Base-by-base conservation (phyloP, 2,797 vertebrate genomes). In the Miichthys miiuy region DNA sequence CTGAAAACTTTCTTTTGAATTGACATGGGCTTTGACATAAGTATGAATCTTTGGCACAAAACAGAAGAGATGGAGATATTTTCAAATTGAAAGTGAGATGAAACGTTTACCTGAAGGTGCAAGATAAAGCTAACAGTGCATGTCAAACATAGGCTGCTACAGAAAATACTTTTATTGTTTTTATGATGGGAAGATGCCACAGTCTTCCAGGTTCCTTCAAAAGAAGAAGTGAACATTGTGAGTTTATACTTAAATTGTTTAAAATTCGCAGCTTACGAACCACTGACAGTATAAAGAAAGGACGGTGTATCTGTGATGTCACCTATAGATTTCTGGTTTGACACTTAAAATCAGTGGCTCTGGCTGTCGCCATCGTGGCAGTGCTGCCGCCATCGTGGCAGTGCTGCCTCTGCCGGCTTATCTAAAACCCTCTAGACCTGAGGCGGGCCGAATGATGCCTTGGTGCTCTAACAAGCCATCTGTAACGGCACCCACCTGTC, bases 1-100 rank as follows among this genome's bases (percentile, higher is more conserved):
- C 38, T 74, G 77, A 75, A 87, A 86, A 82, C 73, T 27, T 78
- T 79, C 14, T 7, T 51, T 48, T 76, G 34, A 76, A 65, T 68
- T 58, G 38, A 70, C 21, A 8, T 55, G 23, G 25, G 25, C 23
- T 18, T 81, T 76, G 51, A 41, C 25, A 42, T 56, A 8, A 64
- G 46, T 17, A 60, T 20, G 27, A 75, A 20, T 58, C 54, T 85
- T 30, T 80, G 75, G 67, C 74, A 75, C 57, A 52, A 42, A 47
- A 51, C 42, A 42, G 56, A 62, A 67, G 21, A 51, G 50, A 67
- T 27, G n/a, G 9, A 71, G 27, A 58, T 38, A 58, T 8, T 11
- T 50, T 18, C 23, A 42, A 14, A 74, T 65, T 77, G 52, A 81
- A 85, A 56, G 44, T 52, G 30, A 60, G 17, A 62, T 23, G 5